Percentiles rank a stretch among this genome's conserved stretches.
These are phyloP conservation scores for Illadopsis cleaveri DNA, from an alignment of 2,113 vertebrate genomes.

Conservation along the genomic window DNA sequence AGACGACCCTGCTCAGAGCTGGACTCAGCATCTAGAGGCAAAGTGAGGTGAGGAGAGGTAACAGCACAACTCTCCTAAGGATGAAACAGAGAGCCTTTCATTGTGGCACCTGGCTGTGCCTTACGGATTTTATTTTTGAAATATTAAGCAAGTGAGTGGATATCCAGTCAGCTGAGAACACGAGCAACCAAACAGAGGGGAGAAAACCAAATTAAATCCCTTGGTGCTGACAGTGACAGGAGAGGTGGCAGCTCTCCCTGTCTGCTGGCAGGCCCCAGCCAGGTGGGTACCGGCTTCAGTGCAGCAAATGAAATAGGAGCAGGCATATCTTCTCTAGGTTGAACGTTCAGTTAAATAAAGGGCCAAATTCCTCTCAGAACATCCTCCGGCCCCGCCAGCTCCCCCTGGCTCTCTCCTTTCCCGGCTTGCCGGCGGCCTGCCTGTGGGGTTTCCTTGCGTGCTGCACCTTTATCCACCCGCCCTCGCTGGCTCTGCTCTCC, in stretches of 20 bases:
- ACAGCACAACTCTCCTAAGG: background rate
- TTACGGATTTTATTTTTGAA: constrained; percentile 18
- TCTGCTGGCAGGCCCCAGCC: background rate
- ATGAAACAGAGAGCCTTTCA: background rate
- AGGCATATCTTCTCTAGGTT: background rate
- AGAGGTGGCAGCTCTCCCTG: background rate
- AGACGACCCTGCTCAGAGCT: background rate
- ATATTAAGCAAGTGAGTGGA: background rate
- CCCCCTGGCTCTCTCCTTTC: constrained; percentile 80
- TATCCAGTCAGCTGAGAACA: background rate
- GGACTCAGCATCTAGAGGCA: background rate
- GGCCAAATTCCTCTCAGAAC: constrained; percentile 32
- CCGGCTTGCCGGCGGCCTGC: constrained; percentile 72
- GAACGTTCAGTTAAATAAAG: background rate
- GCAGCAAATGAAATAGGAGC: background rate
- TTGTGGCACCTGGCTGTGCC: background rate
- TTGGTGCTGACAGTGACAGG: background rate
- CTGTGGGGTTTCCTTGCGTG: constrained; percentile 81
- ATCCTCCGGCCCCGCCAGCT: constrained; percentile 75
- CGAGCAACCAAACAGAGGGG: background rate
- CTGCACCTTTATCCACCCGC: constrained; percentile 93
- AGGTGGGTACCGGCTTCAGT: background rate
- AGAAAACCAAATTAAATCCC: background rate
- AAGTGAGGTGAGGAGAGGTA: background rate
- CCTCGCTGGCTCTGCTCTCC: constrained; percentile 79